Base-by-base conservation (phyloP, 2,888 invertebrate genomes). In the Synergus laeviventris region DNA sequence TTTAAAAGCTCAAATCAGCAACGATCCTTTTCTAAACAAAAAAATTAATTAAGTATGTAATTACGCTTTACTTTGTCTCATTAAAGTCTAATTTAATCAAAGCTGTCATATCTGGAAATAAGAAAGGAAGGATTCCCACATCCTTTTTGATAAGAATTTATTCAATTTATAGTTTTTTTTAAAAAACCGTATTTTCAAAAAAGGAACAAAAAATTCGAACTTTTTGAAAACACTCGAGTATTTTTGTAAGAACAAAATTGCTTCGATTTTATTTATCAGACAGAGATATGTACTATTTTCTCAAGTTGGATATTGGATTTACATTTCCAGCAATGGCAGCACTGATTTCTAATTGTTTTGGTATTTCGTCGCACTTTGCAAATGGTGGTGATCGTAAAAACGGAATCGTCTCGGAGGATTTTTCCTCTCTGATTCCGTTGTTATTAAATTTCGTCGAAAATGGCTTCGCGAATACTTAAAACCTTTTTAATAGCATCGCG, bases 391-490 rank as follows among this genome's bases (percentile, higher is more conserved):
- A 21, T 42, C 45, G 16, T 66, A 7, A 18, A 61, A 61, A 7
- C 16, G 38, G 38, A 36, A 61, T 61, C 61, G 31, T 61, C 8
- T 61, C 36, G 36, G 24, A 66, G 66, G 66, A 66, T 45, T 66
- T 45, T 45, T 45, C 45, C 66, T 45, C 66, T 66, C 16, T 7
- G 45, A 66, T 45, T 66, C 45, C 24, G 66, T 21, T 14, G 42
- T n/a, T 42, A 7, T 16, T 45, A 45, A 21, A 8, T 45, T 66
- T 66, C 8, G 21, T 45, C 16, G 8, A 66, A 31, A 66, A 66
- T 66, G 66, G 45, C 66, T 45, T 66, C 31, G 7, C 42, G 66
- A 45, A 66, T 66, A 45, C 45, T 66, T 5, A 66, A 66, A 45
- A 45, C 66, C 24, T 45, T 66, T 12, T 14, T 66, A 66, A 66